Evolutionary conservation across 2,113 vertebrate genomes (phyloP), one percentile per base, ranked within the genome.

Genomic region (Theristicus caerulescens): DNA sequence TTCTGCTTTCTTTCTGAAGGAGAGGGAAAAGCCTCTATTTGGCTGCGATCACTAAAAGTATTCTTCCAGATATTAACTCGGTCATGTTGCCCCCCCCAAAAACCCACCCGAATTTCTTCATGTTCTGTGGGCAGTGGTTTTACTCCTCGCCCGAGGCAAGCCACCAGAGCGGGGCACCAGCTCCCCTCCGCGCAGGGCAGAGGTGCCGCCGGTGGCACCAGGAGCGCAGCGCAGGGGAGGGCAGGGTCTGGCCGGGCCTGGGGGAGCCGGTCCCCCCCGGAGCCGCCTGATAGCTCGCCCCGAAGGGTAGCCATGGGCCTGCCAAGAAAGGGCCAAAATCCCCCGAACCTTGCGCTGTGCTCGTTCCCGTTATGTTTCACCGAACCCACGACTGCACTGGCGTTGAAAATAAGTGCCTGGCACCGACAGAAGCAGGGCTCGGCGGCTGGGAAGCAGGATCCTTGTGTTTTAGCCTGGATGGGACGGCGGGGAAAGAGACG

Each of bases 321-420:
- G 14, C 1, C 49, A 57, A 2, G 77, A 2, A 29, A 36, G 34
- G 11, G 22, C 17, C 58, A 7, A 4, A 34, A 2, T 6, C 2
- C 40, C 36, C 34, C 51, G 2, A 9, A 2, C 1, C 16, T 2
- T 5, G 8, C 14, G 0, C 70, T 10, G 57, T 2, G 29, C 3
- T 32, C 12, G 29, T 8, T 76, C 36, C 66, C 74, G 18, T 36
- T 29, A 4, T 0, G 21, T 1, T 44, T 11, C 4, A 5, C 46
- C 31, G 1, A 6, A 16, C 12, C 15, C 65, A 0, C 24, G 0
- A 25, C 2, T 2, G 71, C 65, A 21, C 18, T 4, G 49, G 1
- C 29, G 1, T 1, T 25, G 77, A 20, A 34, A 54, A 3, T 0
- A 36, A 29, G 58, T 16, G 7, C 52, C 32, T 3, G 78, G 54